A percentile compares a stretch with the other conserved stretches of the same genome.
phyloP scores from a whole-genome alignment of 2,888 invertebrate species.

The Mimumesa dahlbomi region DNA sequence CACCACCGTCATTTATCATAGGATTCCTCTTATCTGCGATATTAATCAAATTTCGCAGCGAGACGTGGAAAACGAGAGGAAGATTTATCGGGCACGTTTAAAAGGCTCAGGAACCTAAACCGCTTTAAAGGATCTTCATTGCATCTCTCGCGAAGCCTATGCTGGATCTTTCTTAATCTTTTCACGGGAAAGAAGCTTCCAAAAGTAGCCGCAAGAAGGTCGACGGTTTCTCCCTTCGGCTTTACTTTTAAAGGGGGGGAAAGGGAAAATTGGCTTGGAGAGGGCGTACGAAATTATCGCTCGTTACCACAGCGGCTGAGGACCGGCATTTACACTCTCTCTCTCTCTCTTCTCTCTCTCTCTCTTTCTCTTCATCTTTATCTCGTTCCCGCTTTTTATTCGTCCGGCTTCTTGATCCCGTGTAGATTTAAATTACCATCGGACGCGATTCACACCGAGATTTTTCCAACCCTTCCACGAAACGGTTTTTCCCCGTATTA shows the following conservation, averaged over 20 bases:
- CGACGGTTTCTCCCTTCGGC: neutral
- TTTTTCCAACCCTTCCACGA: conserved; percentile 5
- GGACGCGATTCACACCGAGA: conserved; percentile 4
- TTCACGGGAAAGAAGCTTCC: neutral
- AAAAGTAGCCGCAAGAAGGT: neutral
- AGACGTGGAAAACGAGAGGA: neutral
- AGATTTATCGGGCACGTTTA: neutral
- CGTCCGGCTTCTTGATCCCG: neutral
- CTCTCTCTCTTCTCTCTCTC: neutral
- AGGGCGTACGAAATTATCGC: conserved; percentile 26
- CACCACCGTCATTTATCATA: no score
- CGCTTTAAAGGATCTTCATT: conserved; percentile 1
- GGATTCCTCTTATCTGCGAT: no score
- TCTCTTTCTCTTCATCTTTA: neutral
- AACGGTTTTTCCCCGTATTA: no score
- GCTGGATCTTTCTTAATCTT: conserved; percentile 10
- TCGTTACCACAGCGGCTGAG: conserved; percentile 15
- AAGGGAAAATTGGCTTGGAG: conserved; percentile 14
- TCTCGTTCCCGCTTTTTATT: neutral
- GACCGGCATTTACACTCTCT: no score
- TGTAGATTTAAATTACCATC: conserved; percentile 5
- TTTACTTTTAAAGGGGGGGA: neutral
- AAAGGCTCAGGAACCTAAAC: neutral
- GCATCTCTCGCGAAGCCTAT: conserved; percentile 1
- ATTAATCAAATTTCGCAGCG: no score